Evolutionary conservation across 2,888 invertebrate genomes (phyloP), one percentile per base, ranked within the genome.

Genomic region (Andrena camellia): DNA sequence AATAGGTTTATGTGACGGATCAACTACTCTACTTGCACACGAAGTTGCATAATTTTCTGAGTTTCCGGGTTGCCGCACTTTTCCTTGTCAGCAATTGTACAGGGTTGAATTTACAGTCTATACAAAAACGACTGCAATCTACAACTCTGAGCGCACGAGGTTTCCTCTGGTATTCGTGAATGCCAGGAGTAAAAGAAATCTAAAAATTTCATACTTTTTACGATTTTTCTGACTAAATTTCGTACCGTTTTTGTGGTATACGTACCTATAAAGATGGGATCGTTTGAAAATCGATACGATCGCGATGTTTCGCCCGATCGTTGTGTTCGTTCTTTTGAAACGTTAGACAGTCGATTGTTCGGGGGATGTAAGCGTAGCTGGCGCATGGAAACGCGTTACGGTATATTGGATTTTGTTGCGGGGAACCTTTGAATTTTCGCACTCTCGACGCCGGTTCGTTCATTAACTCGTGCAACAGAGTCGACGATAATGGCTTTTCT

Each of bases 401-500:
- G 64, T 42, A 70, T 78, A 70, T 78, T 66, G 79, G 78, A 66
- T 67, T 81, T 81, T 72, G 62, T 57, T 67, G 72, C 52, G 48
- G 54, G 31, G 13, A 23, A 72, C 62, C 62, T 81, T 81, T 81
- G 66, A 81, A 81, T 81, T 81, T 72, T 57, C 20, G 13, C 54
- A n/a, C 54, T 33, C 54, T 29, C 67, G 29, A 20, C 52, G 64
- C 52, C 62, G 26, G 81, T 72, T 48, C 73, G 81, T 81, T 81
- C 80, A 81, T 81, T 81, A 72, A 62, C 72, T 63, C 54, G 23
- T 29, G 33, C 29, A 72, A 57, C 33, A 81, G 72, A 26, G 67
- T n/a, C 48, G 67, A 57, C 66, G 81, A 81, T 81, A 81, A 81
- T 81, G 72, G 80, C 81, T 72, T 81, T 81, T 68, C 82, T 81